Evolutionary conservation across 2,113 vertebrate genomes (phyloP).

Genomic region (Saguinus imperator): DNA sequence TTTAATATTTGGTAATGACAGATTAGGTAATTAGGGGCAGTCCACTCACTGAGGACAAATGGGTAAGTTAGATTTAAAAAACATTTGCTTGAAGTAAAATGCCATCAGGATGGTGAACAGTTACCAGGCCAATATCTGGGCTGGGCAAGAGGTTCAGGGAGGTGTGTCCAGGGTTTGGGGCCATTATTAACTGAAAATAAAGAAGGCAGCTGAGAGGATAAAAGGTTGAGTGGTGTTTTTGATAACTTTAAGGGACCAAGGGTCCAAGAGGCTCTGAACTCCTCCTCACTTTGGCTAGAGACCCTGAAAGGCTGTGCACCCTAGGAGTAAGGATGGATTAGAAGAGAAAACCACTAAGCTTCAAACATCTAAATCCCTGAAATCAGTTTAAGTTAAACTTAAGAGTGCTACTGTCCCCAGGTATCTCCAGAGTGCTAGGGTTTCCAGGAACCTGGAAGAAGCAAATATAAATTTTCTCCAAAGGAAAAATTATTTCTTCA

Average conservation of each 20-base stretch:
- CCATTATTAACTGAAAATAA: neutral
- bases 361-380: neutral
- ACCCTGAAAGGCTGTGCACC: neutral
- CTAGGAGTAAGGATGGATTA: neutral
- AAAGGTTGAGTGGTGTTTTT: neutral
- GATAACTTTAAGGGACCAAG: neutral
- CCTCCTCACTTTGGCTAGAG: neutral
- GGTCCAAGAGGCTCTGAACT: neutral
- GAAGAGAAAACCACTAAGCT: neutral
- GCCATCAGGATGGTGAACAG: neutral
- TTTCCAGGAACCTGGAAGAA: conserved; percentile 2
- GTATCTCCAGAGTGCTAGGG: neutral
- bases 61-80: neutral
- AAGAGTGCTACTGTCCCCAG: neutral
- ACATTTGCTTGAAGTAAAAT: neutral
- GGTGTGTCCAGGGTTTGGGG: neutral
- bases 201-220: neutral
- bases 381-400: neutral
- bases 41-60: neutral
- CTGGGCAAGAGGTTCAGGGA: neutral
- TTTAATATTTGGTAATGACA: neutral
- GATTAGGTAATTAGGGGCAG: neutral
- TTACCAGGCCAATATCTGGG: neutral
- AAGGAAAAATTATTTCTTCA: neutral
- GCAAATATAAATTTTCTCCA: neutral